Evolutionary conservation across 1,140 invertebrate genomes (phyloP).

Genomic region (Neodiprion virginianus): DNA sequence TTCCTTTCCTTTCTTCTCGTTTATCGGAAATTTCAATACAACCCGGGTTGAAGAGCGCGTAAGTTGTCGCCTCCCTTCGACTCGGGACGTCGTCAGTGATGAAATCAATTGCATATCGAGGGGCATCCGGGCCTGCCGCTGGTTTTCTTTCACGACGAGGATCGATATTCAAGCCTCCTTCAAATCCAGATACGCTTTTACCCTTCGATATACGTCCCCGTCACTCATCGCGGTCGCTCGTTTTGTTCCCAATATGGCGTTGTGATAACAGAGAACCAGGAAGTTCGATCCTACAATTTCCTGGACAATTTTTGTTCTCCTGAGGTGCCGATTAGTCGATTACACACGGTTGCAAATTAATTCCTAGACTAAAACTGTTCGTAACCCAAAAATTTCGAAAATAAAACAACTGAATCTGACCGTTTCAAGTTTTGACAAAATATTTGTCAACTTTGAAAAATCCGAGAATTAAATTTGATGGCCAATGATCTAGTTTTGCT

Average conservation of each 20-base stretch:
- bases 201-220: no score
- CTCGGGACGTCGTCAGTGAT: not conserved
- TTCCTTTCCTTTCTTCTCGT: not conserved
- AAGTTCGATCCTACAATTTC: not conserved
- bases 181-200: not conserved
- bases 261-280: not conserved
- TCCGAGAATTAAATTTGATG: no score
- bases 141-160: not conserved
- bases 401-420: no score
- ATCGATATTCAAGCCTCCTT: constrained; percentile 13
- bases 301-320: not conserved
- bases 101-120: constrained; percentile 9
- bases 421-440: no score
- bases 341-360: not conserved
- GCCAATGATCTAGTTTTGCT: no score
- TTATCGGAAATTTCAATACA: not conserved
- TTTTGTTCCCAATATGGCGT: not conserved
- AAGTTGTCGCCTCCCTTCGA: not conserved
- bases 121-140: not conserved
- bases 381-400: not conserved
- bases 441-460: no score
- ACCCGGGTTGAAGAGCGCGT: not conserved
- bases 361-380: not conserved
- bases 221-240: not conserved
- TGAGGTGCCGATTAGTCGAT: not conserved